Evolutionary conservation across 2,888 invertebrate species (phyloP).

Genomic region (Tridacna crocea): DNA sequence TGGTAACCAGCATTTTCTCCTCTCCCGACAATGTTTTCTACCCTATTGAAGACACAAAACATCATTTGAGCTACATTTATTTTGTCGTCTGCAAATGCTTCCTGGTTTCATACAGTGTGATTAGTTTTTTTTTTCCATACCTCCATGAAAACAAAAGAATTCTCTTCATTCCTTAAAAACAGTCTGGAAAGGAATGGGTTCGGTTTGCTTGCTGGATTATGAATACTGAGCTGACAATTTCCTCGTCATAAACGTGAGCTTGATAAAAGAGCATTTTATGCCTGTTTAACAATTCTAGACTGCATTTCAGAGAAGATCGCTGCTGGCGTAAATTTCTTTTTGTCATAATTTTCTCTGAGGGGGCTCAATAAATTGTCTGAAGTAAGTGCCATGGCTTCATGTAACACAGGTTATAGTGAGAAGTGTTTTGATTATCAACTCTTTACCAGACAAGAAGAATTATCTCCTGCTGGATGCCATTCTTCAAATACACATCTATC

Average conservation of each 20-base stretch:
- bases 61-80: no score
- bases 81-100: no score
- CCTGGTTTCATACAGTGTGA: no score
- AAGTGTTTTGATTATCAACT: no score
- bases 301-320: background rate
- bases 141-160: no score
- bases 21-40: background rate
- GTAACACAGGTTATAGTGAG: background rate
- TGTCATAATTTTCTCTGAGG: conserved; percentile 5
- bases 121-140: no score
- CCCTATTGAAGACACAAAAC: no score
- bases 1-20: background rate
- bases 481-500: no score
- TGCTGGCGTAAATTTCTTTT: background rate
- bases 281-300: background rate
- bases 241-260: background rate
- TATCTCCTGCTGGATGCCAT: no score
- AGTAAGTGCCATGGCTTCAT: background rate
- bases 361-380: background rate
- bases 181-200: background rate
- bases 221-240: background rate
- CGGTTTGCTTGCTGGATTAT: background rate
- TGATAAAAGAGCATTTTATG: background rate
- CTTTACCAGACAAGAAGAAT: no score
- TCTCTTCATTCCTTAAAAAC: no score